phyloP scores from a whole-genome alignment of 2,888 invertebrate species.

The Latrodectus elegans region DNA sequence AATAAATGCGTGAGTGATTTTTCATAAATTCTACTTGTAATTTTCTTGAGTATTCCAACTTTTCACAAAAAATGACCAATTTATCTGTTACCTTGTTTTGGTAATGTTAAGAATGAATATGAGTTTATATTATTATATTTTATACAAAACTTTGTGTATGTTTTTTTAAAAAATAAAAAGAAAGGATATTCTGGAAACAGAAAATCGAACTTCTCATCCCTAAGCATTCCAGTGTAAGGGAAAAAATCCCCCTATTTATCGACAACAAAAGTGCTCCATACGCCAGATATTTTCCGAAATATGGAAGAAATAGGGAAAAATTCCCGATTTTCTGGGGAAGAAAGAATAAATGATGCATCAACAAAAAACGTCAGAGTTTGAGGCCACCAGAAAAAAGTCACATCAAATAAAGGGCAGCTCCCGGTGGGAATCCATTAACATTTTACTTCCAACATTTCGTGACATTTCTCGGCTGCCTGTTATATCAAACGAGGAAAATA shows the following conservation, averaged over 20 bases:
- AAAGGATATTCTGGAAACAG: too few relatives aligned
- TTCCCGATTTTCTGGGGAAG: neutral
- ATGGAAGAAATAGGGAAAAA: neutral
- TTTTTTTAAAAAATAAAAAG: too few relatives aligned
- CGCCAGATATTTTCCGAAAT: slow-evolving; percentile 4
- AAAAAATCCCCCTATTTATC: slow-evolving; percentile 23
- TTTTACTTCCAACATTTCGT: slow-evolving; percentile 10
- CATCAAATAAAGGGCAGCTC: slow-evolving; percentile 21
- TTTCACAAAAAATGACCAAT: too few relatives aligned
- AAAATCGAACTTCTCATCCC: neutral
- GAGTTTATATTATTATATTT: too few relatives aligned
- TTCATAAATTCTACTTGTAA: too few relatives aligned
- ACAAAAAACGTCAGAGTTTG: slow-evolving; percentile 23
- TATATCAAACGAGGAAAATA: neutral
- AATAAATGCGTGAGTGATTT: too few relatives aligned
- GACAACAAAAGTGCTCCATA: neutral
- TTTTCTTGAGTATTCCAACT: too few relatives aligned
- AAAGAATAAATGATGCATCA: slow-evolving; percentile 39
- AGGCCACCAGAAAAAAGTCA: slow-evolving; percentile 21
- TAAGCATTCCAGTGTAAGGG: neutral
- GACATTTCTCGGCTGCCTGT: neutral
- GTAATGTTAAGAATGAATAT: too few relatives aligned
- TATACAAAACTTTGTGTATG: too few relatives aligned
- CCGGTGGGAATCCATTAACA: slow-evolving; percentile 29
- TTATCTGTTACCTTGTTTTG: too few relatives aligned